phyloP scores from a whole-genome alignment of 2,888 invertebrate species.

The Drosophila kanekoi region DNA sequence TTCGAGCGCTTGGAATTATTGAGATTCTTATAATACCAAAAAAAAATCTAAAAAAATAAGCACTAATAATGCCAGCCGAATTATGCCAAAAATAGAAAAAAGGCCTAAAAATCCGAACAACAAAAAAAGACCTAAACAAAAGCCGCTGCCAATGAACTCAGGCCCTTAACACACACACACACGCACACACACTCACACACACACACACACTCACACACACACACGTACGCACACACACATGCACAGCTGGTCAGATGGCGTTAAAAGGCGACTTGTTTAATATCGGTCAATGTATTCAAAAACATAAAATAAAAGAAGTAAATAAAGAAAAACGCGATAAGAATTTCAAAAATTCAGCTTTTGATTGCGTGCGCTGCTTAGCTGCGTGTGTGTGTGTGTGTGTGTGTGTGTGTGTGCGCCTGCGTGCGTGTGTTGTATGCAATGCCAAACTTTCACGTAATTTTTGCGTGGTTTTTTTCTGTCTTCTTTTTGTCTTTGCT shows the following conservation, averaged over 20 bases:
- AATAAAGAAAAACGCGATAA: constrained; percentile 19
- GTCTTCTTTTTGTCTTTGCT: constrained; percentile 36
- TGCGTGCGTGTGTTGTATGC: constrained; percentile 48
- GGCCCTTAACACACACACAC: constrained; percentile 61
- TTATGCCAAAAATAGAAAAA: constrained; percentile 22
- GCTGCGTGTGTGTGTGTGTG: constrained; percentile 1
- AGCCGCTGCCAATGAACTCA: constrained; percentile 70
- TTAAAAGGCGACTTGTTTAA: constrained; percentile 72
- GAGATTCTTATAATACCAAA: constrained; percentile 1
- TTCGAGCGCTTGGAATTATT: constrained; percentile 23
- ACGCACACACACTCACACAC: constrained; percentile 22
- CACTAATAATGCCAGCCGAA: constrained; percentile 13
- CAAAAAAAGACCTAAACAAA: constrained; percentile 34
- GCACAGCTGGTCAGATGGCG: constrained; percentile 34
- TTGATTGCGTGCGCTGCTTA: constrained; percentile 66
- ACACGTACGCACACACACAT: background rate
- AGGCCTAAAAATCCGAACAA: constrained; percentile 25
- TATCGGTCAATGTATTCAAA: constrained; percentile 81
- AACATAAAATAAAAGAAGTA: constrained; percentile 26
- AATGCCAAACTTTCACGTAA: constrained; percentile 82
- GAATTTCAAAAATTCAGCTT: constrained; percentile 77
- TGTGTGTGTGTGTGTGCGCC: constrained; percentile 29
- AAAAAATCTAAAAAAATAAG: constrained; percentile 1
- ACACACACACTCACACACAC: constrained; percentile 17
- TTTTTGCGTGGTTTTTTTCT: constrained; percentile 56